Percentiles rank a stretch among this genome's conserved stretches.
Evolutionary conservation across 2,888 invertebrate genomes (phyloP).

Genomic region (Oligia fasciuncula): DNA sequence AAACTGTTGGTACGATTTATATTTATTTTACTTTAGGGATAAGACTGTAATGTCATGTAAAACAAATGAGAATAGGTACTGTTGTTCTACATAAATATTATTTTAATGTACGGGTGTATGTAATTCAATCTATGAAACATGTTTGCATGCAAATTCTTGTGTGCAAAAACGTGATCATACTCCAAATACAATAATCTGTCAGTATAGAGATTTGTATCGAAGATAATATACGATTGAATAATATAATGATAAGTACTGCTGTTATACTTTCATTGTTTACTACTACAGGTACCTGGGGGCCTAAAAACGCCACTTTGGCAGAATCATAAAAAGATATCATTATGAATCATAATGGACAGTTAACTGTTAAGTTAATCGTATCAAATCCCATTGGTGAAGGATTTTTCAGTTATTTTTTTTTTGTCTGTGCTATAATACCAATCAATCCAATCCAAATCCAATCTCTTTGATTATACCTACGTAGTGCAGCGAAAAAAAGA

Average conservation of each 20-base stretch:
- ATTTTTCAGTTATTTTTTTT: too few species aligned
- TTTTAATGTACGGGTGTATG: background rate
- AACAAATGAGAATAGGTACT: background rate
- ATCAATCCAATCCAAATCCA: too few species aligned
- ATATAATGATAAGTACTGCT: constrained; percentile 24
- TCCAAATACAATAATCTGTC: constrained; percentile 46
- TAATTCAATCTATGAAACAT: constrained; percentile 20
- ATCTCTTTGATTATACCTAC: too few species aligned
- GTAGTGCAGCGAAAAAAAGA: too few species aligned
- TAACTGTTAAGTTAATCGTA: too few species aligned
- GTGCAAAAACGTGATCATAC: constrained; percentile 38
- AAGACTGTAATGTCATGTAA: constrained; percentile 24
- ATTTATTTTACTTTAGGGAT: constrained; percentile 32
- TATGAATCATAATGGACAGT: too few species aligned
- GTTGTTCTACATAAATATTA: constrained; percentile 8
- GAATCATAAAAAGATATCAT: too few species aligned
- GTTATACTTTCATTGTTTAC: constrained; percentile 31
- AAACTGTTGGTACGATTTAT: constrained; percentile 26
- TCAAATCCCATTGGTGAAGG: too few species aligned
- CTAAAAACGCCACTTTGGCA: too few species aligned
- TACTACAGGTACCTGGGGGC: background rate
- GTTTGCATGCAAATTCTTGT: constrained; percentile 22
- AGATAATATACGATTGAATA: constrained; percentile 32
- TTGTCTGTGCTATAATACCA: too few species aligned
- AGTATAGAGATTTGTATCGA: constrained; percentile 33